phyloP scores from a whole-genome alignment of 2,113 vertebrate genomes.

The Nibea albiflora region DNA sequence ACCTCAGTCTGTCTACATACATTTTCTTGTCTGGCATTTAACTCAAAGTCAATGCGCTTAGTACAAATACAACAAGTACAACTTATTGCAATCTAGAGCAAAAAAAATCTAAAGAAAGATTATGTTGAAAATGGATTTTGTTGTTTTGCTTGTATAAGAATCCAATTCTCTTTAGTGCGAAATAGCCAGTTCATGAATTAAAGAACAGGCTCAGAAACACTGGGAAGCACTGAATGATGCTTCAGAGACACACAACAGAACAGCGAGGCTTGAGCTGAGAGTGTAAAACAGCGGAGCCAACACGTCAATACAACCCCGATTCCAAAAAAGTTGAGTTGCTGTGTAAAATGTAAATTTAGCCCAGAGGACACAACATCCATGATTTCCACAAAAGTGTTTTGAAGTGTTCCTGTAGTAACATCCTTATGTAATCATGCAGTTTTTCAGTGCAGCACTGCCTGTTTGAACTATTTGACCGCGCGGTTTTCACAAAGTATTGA shows the following conservation, averaged over 20 bases:
- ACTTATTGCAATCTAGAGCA: background rate
- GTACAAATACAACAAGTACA: background rate
- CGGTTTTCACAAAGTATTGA: too few species aligned
- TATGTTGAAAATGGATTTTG: background rate
- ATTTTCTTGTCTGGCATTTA: conserved; percentile 35
- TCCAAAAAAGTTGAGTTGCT: too few species aligned
- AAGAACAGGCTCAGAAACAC: conserved; percentile 23
- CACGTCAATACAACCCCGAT: background rate
- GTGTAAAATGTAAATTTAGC: too few species aligned
- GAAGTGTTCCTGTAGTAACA: too few species aligned
- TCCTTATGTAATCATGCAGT: too few species aligned
- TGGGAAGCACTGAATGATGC: conserved; percentile 15
- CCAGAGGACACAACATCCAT: too few species aligned
- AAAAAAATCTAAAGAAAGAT: background rate
- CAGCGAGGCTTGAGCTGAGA: conserved; percentile 1
- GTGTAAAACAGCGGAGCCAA: conserved; percentile 7
- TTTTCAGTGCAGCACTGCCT: too few species aligned
- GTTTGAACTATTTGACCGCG: too few species aligned
- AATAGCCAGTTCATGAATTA: conserved; percentile 40
- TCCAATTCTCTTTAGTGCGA: conserved; percentile 1
- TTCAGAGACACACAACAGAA: conserved; percentile 15
- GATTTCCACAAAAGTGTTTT: too few species aligned
- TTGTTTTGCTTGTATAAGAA: background rate
- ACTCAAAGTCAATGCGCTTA: conserved; percentile 27
- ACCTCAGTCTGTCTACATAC: conserved; percentile 14